Evolutionary conservation across 2,888 invertebrate species (phyloP), one percentile per base, ranked within the genome.

Genomic region (Apamea monoglypha): DNA sequence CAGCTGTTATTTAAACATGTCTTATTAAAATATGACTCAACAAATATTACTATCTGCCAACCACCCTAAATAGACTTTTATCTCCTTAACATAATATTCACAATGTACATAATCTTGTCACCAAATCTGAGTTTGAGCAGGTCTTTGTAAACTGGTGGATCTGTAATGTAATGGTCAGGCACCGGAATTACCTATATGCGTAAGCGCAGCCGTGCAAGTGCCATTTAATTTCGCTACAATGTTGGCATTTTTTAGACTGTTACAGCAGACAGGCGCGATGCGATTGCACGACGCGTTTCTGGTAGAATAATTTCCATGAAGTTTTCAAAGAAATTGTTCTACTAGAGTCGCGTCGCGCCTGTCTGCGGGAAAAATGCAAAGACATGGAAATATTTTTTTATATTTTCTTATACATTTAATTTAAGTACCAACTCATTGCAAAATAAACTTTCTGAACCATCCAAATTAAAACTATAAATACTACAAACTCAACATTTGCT

Each of bases 131-230:
- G 32, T 40, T 47, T 36, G 3, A 56, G 75, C 61, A 14, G 83
- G 16, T 80, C 87, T 77, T 82, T 74, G 68, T 71, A 66, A 69
- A 67, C 18, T 87, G 88, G 85, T 80, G 16, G 63, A 53, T 73
- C 64, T 80, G 66, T 74, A 84, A 81, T 83, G 85, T 76, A 75
- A 88, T 86, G 87, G 84, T 88, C 71, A 80, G 73, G 32, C 73
- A 84, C 74, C 74, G 83, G 82, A 83, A 80, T 85, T 50, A 47
- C 7, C 53, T 53, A 64, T 71, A 72, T 74, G 75, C 71, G 78
- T 79, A 77, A 76, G 83, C 80, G 84, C 80, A 86, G 53, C 78
- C 64, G 78, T 79, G 78, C 82, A 82, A 89, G 76, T 89, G 78
- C 53, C 82, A 87, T 90, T 75, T 72, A 75, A 75, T 76, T 75